These are phyloP conservation scores for Motacilla tschutschensis DNA, from an alignment of 2,113 vertebrate species.

Conservation along the genomic window DNA sequence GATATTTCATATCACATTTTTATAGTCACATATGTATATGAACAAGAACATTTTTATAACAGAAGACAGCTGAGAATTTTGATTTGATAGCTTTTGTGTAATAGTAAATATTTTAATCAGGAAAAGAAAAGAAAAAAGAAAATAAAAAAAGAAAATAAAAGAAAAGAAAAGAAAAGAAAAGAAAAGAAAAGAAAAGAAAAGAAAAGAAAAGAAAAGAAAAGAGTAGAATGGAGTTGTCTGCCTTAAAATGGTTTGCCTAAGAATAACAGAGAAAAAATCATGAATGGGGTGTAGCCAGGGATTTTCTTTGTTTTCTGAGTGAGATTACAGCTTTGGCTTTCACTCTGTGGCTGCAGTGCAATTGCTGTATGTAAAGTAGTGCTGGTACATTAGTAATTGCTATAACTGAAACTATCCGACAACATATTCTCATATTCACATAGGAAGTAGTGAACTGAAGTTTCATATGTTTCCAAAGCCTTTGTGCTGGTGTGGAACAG, in stretches of 20 bases:
- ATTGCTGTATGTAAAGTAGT: background rate
- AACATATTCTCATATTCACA: background rate
- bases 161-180: no score
- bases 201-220: background rate
- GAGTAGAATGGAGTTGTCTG: background rate
- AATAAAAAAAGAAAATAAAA: no score
- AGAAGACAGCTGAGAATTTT: background rate
- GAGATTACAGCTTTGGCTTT: background rate
- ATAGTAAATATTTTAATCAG: background rate
- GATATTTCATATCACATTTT: background rate
- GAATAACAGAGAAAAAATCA: background rate
- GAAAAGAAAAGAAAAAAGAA: no score
- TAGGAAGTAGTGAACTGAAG: background rate
- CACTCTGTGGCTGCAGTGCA: background rate
- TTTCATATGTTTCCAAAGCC: background rate
- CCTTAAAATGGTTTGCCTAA: background rate
- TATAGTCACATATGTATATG: background rate
- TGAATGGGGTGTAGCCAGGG: accelerated
- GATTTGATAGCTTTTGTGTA: background rate
- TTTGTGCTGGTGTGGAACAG: background rate
- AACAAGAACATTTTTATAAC: background rate
- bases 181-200: background rate
- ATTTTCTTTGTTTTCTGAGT: background rate
- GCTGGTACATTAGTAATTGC: background rate
- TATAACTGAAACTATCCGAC: background rate